Evolutionary conservation across 2,888 invertebrate genomes (phyloP).

Genomic region (Galerucella pusilla): DNA sequence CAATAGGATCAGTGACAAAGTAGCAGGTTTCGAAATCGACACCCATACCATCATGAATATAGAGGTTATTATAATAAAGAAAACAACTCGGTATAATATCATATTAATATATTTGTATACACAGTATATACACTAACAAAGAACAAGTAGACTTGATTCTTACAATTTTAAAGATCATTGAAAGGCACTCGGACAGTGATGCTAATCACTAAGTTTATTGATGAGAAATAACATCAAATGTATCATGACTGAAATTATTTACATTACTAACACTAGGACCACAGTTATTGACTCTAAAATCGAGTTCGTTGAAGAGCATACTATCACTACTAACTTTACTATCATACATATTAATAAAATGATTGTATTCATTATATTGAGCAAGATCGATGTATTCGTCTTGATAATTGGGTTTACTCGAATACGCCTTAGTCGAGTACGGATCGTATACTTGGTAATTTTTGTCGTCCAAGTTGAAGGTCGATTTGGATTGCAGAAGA

Average conservation of each 20-base stretch:
- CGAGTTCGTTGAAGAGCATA: slow-evolving; percentile 61
- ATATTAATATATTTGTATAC: slow-evolving; percentile 47
- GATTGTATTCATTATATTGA: slow-evolving; percentile 61
- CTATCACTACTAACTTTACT: slow-evolving; percentile 54
- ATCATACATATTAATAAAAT: slow-evolving; percentile 58
- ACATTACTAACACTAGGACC: slow-evolving; percentile 49
- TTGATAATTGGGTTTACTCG: slow-evolving; percentile 48
- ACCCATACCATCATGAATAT: too few species aligned
- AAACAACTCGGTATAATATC: slow-evolving; percentile 33
- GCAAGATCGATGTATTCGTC: slow-evolving; percentile 58
- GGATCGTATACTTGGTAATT: slow-evolving; percentile 49
- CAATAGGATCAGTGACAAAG: too few species aligned
- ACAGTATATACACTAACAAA: slow-evolving; percentile 48
- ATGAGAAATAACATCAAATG: slow-evolving; percentile 53
- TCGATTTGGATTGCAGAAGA: slow-evolving; percentile 48
- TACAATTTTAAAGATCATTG: slow-evolving; percentile 52
- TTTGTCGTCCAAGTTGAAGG: slow-evolving; percentile 52
- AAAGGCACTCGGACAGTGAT: slow-evolving; percentile 55
- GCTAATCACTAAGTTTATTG: slow-evolving; percentile 43
- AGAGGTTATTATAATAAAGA: neutral
- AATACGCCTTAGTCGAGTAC: slow-evolving; percentile 45
- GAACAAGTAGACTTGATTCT: slow-evolving; percentile 43
- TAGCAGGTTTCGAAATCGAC: too few species aligned
- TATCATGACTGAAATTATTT: slow-evolving; percentile 52
- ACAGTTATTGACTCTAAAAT: slow-evolving; percentile 57